These are phyloP conservation scores for Verasper variegatus DNA, from an alignment of 2,113 vertebrate genomes.

Conservation along the genomic window DNA sequence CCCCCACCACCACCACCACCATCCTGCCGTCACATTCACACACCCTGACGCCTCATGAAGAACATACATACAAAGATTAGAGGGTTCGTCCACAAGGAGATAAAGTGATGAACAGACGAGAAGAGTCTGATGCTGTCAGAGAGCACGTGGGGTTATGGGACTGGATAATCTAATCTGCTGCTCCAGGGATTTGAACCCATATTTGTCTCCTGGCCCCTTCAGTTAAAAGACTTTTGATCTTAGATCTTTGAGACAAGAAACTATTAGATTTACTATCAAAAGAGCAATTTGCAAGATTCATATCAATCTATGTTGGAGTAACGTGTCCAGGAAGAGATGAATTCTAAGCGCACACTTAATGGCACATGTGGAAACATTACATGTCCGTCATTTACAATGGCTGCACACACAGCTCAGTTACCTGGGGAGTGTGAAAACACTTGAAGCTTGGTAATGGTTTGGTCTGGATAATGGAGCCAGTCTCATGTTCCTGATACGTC, in stretches of 20 bases:
- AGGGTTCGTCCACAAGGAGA: conserved; percentile 19
- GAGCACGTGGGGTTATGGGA: conserved; percentile 27
- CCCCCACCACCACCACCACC: conserved; percentile 10
- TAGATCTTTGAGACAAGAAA: neutral
- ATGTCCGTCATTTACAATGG: conserved; percentile 37
- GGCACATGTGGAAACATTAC: conserved; percentile 12
- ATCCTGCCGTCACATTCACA: conserved; percentile 28
- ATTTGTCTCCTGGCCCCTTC: conserved; percentile 14
- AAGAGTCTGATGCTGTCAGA: conserved; percentile 24
- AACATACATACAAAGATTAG: neutral
- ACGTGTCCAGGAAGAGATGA: conserved; percentile 15
- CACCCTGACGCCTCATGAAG: conserved; percentile 26
- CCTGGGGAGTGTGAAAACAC: conserved; percentile 45
- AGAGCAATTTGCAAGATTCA: conserved; percentile 53
- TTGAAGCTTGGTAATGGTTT: conserved; percentile 46
- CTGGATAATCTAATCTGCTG: too few relatives aligned
- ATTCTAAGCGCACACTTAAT: conserved; percentile 14
- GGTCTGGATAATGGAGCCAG: conserved; percentile 46
- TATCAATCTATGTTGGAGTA: conserved; percentile 33
- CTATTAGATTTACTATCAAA: conserved; percentile 56
- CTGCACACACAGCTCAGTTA: conserved; percentile 22
- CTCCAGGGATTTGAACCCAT: too few relatives aligned
- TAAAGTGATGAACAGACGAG: conserved; percentile 22
- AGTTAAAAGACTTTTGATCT: conserved; percentile 31
- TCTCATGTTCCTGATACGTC: conserved; percentile 14